phyloP scores from a whole-genome alignment of 1,140 invertebrate genomes.

The Drosophila lacteicornis region DNA sequence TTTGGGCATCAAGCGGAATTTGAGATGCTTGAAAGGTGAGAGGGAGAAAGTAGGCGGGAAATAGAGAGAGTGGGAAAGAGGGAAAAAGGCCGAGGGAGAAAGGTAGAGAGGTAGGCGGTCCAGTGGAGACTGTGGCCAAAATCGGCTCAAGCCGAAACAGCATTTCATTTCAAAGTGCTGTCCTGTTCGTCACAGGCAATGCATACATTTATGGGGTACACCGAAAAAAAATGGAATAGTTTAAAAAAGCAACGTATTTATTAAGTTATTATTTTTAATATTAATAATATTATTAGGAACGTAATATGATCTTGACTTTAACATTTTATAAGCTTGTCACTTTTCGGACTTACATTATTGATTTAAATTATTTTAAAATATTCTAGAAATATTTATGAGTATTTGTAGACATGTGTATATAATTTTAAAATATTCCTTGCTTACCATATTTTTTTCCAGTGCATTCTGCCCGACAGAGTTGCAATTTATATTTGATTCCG shows the following conservation, averaged over 20 bases:
- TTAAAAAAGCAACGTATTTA: too few species aligned
- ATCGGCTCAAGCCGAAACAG: constrained; percentile 3
- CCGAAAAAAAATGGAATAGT: not conserved
- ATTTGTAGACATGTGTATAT: too few species aligned
- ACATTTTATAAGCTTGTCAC: too few species aligned
- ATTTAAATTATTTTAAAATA: too few species aligned
- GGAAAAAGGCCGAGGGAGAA: not conserved
- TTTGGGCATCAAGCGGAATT: constrained; percentile 32
- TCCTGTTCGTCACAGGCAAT: not conserved
- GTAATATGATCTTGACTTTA: too few species aligned
- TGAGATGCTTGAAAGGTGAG: not conserved
- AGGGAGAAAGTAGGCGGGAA: too few species aligned
- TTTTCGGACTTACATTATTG: too few species aligned
- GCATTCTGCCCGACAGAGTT: constrained; percentile 11
- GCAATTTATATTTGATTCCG: constrained; percentile 72
- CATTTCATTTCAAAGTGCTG: constrained; percentile 5
- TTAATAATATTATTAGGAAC: not conserved
- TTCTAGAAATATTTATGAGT: too few species aligned
- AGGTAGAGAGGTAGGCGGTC: not conserved
- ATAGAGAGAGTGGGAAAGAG: not conserved
- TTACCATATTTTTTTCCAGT: not conserved
- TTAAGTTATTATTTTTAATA: not conserved
- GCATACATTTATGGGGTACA: constrained; percentile 10
- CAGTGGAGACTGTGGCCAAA: constrained; percentile 20
- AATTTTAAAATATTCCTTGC: not conserved